Conservation (phyloP, 2,888 invertebrate genomes). For the Rugalucina vietnamica region DNA sequence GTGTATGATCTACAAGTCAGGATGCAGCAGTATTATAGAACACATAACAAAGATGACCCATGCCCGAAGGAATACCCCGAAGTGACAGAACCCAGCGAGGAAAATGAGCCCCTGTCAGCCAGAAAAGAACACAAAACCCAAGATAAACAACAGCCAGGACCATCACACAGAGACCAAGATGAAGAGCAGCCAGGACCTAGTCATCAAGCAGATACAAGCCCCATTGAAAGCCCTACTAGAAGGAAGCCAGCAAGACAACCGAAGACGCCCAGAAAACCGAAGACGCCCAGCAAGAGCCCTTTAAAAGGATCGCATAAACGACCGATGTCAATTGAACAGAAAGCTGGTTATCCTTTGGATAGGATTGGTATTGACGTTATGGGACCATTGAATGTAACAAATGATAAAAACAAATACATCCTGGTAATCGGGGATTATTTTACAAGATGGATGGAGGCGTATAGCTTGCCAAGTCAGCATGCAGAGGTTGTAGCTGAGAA, state of each 20-base stretch:
- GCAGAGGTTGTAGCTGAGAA: constrained; percentile 25
- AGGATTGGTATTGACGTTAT: no score
- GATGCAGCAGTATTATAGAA: neutral
- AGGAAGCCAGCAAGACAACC: neutral
- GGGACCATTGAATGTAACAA: no score
- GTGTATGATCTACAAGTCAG: neutral
- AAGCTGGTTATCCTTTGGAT: neutral
- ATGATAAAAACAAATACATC: constrained; percentile 22
- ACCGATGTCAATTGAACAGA: neutral
- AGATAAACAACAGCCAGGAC: no score
- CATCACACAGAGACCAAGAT: neutral
- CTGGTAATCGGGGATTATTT: constrained; percentile 22
- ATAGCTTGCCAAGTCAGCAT: constrained; percentile 15
- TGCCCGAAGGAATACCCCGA: neutral
- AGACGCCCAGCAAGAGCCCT: neutral
- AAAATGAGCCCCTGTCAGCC: neutral
- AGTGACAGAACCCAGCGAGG: neutral
- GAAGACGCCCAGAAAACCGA: no score
- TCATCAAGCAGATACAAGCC: neutral
- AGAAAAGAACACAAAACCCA: neutral
- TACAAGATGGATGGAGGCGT: constrained; percentile 20
- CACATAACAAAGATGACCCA: neutral
- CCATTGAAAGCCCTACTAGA: neutral
- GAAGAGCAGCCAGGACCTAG: neutral
- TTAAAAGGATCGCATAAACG: neutral